phyloP scores from a whole-genome alignment of 2,888 invertebrate species.

The Ptychoptera contaminata region DNA sequence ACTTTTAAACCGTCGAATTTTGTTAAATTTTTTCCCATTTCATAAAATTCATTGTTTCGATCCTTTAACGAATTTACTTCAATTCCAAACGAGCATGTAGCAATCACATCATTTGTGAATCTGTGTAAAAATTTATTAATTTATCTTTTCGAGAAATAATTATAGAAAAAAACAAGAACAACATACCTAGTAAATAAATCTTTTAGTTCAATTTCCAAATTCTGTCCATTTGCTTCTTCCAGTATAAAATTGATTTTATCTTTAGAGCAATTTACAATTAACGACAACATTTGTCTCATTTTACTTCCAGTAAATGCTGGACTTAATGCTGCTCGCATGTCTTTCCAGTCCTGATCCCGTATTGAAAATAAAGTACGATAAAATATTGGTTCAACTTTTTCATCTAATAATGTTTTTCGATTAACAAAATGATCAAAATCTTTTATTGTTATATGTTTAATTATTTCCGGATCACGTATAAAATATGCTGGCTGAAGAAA shows the following conservation, averaged over 20 bases:
- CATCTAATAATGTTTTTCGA: background rate
- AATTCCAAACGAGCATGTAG: slow-evolving; percentile 20
- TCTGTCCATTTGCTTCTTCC: background rate
- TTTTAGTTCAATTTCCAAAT: slow-evolving; percentile 24
- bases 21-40: slow-evolving; percentile 30
- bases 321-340: slow-evolving; percentile 20
- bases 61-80: slow-evolving; percentile 34
- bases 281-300: slow-evolving; percentile 19
- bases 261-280: background rate
- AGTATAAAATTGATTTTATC: background rate
- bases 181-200: slow-evolving; percentile 32
- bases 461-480: slow-evolving; percentile 3
- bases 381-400: slow-evolving; percentile 2
- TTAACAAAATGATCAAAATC: slow-evolving; percentile 6
- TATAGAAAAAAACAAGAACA: too few species aligned
- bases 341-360: slow-evolving; percentile 16
- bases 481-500: background rate
- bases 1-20: slow-evolving; percentile 15
- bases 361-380: slow-evolving; percentile 5
- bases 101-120: slow-evolving; percentile 30
- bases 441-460: slow-evolving; percentile 4
- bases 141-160: too few species aligned
- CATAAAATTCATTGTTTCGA: slow-evolving; percentile 33
- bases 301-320: slow-evolving; percentile 23
- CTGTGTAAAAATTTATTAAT: slow-evolving; percentile 21